These are phyloP conservation scores for Drosophila punjabiensis DNA, from an alignment of 1,140 invertebrate species.

Conservation along the genomic window DNA sequence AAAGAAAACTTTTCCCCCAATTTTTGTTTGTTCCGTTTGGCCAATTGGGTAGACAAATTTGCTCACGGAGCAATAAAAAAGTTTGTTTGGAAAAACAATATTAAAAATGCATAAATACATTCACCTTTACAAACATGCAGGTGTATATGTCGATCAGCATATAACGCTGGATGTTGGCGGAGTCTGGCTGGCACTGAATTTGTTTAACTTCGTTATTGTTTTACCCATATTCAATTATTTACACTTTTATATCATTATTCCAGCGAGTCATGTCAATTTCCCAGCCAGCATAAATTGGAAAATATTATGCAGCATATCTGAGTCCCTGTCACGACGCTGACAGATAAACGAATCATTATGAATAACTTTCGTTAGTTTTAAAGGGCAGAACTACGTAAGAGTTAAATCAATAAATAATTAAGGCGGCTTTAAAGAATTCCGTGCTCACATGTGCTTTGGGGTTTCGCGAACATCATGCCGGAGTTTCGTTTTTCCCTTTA, in stretches of 20 bases:
- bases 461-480: background rate
- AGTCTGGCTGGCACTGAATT: slow-evolving; percentile 7
- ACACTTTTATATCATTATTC: slow-evolving; percentile 39
- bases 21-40: slow-evolving; percentile 16
- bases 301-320: slow-evolving; percentile 20
- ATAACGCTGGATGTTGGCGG: slow-evolving; percentile 13
- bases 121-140: background rate
- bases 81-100: slow-evolving; percentile 48
- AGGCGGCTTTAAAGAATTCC: background rate
- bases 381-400: background rate
- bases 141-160: slow-evolving; percentile 14
- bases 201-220: slow-evolving; percentile 30
- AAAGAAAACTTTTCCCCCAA: slow-evolving; percentile 9
- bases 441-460: no score
- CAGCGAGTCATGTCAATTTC: slow-evolving; percentile 13
- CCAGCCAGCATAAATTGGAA: slow-evolving; percentile 11
- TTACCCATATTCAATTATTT: slow-evolving; percentile 43
- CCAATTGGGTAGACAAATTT: slow-evolving; percentile 43
- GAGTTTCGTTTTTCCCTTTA: background rate
- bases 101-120: slow-evolving; percentile 58
- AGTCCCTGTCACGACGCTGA: slow-evolving; percentile 9
- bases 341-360: slow-evolving; percentile 2
- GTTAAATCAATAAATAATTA: slow-evolving; percentile 6
- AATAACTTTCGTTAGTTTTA: background rate
- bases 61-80: slow-evolving; percentile 31